Evolutionary conservation across 2,888 invertebrate species (phyloP).

Genomic region (Girardia tigrina): DNA sequence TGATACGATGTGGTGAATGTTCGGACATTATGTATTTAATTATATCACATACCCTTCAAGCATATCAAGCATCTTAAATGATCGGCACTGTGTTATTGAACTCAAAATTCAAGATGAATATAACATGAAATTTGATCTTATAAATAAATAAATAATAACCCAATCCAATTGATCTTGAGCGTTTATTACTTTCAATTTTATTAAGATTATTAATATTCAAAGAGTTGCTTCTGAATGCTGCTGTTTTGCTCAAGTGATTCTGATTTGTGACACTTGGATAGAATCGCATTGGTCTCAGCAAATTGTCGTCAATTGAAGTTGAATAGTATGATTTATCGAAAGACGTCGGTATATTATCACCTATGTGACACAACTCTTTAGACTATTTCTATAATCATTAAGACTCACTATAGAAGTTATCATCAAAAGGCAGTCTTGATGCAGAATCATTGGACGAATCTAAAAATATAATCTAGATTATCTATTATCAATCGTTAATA

Average conservation of each 20-base stretch:
- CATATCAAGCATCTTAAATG: too few relatives aligned
- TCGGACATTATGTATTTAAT: too few relatives aligned
- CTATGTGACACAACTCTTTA: too few relatives aligned
- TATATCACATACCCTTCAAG: too few relatives aligned
- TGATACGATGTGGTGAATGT: too few relatives aligned
- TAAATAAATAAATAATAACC: not conserved
- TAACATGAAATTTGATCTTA: too few relatives aligned
- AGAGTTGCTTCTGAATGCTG: not conserved
- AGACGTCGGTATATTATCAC: not conserved
- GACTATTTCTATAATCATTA: too few relatives aligned
- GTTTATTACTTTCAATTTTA: not conserved
- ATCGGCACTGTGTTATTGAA: too few relatives aligned
- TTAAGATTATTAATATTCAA: not conserved
- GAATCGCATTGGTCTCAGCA: not conserved
- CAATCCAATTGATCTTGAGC: conserved; percentile 12
- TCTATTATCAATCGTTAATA: too few relatives aligned
- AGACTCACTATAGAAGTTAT: not conserved
- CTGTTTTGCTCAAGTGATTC: not conserved
- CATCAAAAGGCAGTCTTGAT: not conserved
- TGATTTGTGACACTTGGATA: not conserved
- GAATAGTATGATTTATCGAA: not conserved
- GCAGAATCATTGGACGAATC: not conserved
- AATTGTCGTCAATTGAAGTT: conserved; percentile 15
- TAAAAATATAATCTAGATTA: not conserved
- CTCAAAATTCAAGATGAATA: too few relatives aligned